phyloP scores from a whole-genome alignment of 2,888 invertebrate genomes.

The Onthophagus sagittarius region DNA sequence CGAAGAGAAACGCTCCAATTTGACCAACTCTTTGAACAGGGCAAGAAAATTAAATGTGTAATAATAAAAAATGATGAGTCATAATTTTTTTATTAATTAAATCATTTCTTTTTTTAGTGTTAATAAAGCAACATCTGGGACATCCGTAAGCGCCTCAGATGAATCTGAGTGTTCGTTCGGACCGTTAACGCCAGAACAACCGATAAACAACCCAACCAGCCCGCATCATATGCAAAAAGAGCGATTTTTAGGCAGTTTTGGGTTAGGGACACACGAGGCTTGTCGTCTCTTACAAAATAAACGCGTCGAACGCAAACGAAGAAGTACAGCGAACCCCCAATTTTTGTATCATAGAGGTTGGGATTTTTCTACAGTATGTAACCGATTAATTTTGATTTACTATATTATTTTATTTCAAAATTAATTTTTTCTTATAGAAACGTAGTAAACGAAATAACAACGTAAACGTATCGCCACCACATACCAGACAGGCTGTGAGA shows the following conservation, averaged over 20 bases:
- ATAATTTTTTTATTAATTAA: slow-evolving; percentile 14
- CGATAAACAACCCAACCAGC: slow-evolving; percentile 35
- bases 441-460: slow-evolving; percentile 37
- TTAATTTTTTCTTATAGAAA: slow-evolving; percentile 43
- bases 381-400: slow-evolving; percentile 15
- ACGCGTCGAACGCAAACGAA: slow-evolving; percentile 52
- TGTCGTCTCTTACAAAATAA: slow-evolving; percentile 53
- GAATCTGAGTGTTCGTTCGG: slow-evolving; percentile 41
- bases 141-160: slow-evolving; percentile 41
- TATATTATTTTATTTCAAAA: slow-evolving; percentile 10
- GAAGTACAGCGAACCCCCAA: slow-evolving; percentile 56
- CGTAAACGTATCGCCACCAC: slow-evolving; percentile 48
- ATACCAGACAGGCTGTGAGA: slow-evolving; percentile 49
- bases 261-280: slow-evolving; percentile 50
- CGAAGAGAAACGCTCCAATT: slow-evolving; percentile 42
- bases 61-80: slow-evolving; percentile 31
- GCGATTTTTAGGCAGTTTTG: slow-evolving; percentile 48
- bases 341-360: slow-evolving; percentile 52
- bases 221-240: slow-evolving; percentile 45
- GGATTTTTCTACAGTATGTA: slow-evolving; percentile 35
- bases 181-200: slow-evolving; percentile 39
- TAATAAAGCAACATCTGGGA: slow-evolving; percentile 38
- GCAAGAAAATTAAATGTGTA: slow-evolving; percentile 48
- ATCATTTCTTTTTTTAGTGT: slow-evolving; percentile 28
- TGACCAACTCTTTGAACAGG: slow-evolving; percentile 42